Base-by-base conservation (phyloP, 2,888 invertebrate species). In the Megalurothrips usitatus region DNA sequence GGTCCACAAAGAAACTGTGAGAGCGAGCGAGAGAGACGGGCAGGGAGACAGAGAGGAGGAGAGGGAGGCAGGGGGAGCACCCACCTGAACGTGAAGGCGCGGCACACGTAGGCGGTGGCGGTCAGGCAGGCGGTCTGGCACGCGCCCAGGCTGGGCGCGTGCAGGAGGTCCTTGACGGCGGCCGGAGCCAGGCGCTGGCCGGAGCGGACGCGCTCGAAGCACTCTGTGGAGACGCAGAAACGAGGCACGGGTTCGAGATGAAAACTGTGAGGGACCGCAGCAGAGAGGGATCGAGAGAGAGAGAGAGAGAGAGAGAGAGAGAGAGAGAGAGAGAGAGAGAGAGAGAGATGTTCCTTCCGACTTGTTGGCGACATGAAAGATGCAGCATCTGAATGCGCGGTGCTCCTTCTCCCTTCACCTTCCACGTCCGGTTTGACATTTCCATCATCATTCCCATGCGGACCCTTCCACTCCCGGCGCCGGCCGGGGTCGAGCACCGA, bases 1-100 rank as follows among this genome's bases (percentile, higher is more conserved):
- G 85, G 80, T 2, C 34, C 34, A 43, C 3, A 43, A 43, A 43
- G 6, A 43, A 43, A 43, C 34, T 11, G 49, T 11, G 49, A 49
- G 49, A 49, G 49, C 9, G 49, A 49, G 49, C 9, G 49, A 49
- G 49, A 49, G 49, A 49, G 49, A 49, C 10, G 12, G 49, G 12
- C 10, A 49, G 49, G 12, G 49, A 49, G 49, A 49, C 10, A 49
- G 49, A 49, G 49, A 49, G 49, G 12, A 12, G 12, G 49, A 49
- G 49, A 49, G 49, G 12, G 49, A 49, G 49, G 49, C 49, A 14
- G 49, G 14, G 49, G 10, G n/a, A 63, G 9, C 63, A 0, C 68
- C 4, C 2, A 75, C 68, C 68, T 75, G 68, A 75, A 75, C 23
- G 68, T 75, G 68, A 75, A 75, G 68, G 68, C 68, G 10, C 68